These are phyloP conservation scores for Ctenicera cuprea DNA, from an alignment of 2,888 invertebrate genomes.

Conservation along the genomic window DNA sequence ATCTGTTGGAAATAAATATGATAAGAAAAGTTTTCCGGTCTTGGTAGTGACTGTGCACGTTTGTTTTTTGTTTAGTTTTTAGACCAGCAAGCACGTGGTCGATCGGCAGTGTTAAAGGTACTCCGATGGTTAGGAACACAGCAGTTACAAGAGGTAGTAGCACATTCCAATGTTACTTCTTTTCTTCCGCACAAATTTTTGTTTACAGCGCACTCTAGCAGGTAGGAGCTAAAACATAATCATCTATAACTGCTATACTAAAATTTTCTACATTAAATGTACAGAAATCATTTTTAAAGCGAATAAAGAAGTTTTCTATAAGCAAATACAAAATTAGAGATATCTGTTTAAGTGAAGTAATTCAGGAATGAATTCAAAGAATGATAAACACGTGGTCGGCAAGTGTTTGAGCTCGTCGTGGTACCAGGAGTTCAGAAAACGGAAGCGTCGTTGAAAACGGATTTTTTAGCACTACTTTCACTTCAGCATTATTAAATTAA, in stretches of 20 bases:
- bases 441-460: no score
- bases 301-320: neutral
- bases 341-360: neutral
- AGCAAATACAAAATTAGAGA: neutral
- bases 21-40: no score
- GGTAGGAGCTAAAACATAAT: neutral
- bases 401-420: slow-evolving; percentile 58
- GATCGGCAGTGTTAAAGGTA: slow-evolving; percentile 53
- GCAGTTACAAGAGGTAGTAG: neutral
- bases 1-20: no score
- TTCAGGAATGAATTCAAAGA: slow-evolving; percentile 50
- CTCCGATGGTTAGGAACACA: slow-evolving; percentile 52
- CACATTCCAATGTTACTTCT: slow-evolving; percentile 4
- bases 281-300: neutral
- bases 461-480: no score
- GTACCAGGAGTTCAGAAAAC: slow-evolving; percentile 51
- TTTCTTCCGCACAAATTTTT: no score
- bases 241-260: neutral
- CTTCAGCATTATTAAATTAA: no score
- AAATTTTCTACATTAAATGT: no score
- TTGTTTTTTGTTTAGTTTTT: no score
- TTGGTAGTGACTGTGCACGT: no score
- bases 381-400: slow-evolving; percentile 59
- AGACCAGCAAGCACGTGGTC: slow-evolving; percentile 29
- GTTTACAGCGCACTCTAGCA: neutral